A percentile compares a stretch with the other conserved stretches of the same genome.
phyloP scores from a whole-genome alignment of 1,140 invertebrate species.

The Eumaeus atala region DNA sequence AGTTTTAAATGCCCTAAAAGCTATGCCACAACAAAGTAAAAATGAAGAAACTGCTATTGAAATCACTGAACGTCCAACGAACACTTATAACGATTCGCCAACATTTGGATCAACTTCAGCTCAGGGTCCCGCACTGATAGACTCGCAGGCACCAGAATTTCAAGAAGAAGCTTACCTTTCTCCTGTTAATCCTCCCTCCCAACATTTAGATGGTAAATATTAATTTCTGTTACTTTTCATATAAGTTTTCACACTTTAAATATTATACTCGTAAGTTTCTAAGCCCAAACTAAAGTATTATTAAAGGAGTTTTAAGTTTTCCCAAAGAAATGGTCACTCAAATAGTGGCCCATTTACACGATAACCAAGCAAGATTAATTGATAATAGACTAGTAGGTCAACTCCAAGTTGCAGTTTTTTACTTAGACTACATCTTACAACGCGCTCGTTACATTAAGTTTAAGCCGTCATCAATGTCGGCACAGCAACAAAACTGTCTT shows the following conservation, averaged over 20 bases:
- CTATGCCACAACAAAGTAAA: slow-evolving; percentile 57
- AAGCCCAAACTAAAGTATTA: too few relatives aligned
- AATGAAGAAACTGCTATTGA: slow-evolving; percentile 21
- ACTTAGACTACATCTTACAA: too few relatives aligned
- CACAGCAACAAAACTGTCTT: too few relatives aligned
- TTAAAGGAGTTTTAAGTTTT: too few relatives aligned
- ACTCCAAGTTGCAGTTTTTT: too few relatives aligned
- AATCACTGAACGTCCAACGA: neutral
- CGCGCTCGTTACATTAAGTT: too few relatives aligned
- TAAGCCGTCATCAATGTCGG: too few relatives aligned
- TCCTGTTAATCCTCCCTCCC: slow-evolving; percentile 52
- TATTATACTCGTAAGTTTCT: too few relatives aligned
- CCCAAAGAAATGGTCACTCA: too few relatives aligned
- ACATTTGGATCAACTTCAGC: neutral
- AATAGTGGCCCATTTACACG: too few relatives aligned
- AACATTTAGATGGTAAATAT: slow-evolving; percentile 60
- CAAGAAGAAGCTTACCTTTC: slow-evolving; percentile 54
- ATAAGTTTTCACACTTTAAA: slow-evolving; percentile 12
- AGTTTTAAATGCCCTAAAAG: slow-evolving; percentile 80
- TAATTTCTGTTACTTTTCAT: neutral
- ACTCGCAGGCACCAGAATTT: slow-evolving; percentile 31
- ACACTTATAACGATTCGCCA: neutral
- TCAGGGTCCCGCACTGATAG: neutral
- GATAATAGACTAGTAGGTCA: too few relatives aligned
- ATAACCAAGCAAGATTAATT: too few relatives aligned